Percentiles rank a stretch among this genome's conserved stretches.
These are phyloP conservation scores for Staurois parvus DNA, from an alignment of 2,797 vertebrate genomes.

Conservation along the genomic window DNA sequence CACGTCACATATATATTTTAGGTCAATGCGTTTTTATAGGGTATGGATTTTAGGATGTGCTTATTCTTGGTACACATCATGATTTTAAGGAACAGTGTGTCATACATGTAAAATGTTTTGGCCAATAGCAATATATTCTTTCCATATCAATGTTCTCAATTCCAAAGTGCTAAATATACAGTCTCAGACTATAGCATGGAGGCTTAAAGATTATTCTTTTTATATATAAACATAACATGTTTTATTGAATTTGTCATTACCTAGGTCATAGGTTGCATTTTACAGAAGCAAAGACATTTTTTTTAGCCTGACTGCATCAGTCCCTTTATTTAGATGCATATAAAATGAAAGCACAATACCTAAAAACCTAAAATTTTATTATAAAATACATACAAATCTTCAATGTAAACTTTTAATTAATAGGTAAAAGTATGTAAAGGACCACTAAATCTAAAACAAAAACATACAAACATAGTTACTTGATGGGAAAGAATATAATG, in stretches of 20 bases:
- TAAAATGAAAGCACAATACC: not conserved
- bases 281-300: not conserved
- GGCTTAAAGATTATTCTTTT: not conserved
- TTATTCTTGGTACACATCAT: slow-evolving; percentile 1
- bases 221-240: slow-evolving; percentile 6
- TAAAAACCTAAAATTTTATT: not conserved
- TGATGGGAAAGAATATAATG: not conserved
- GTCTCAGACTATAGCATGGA: not conserved
- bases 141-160: slow-evolving; percentile 7
- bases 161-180: slow-evolving; percentile 27
- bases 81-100: slow-evolving; percentile 14
- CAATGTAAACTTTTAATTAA: not conserved
- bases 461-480: not conserved
- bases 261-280: not conserved
- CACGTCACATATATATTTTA: slow-evolving; percentile 19
- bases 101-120: slow-evolving; percentile 26
- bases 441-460: no score
- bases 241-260: not conserved
- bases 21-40: slow-evolving; percentile 3
- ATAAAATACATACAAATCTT: not conserved
- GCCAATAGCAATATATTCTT: slow-evolving; percentile 46
- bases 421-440: no score
- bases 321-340: not conserved
- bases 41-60: slow-evolving; percentile 23
- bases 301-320: not conserved